A percentile compares a stretch with the other conserved stretches of the same genome.
Conservation (phyloP, 2,888 invertebrate species). For the Dicyrtoma fusca region DNA sequence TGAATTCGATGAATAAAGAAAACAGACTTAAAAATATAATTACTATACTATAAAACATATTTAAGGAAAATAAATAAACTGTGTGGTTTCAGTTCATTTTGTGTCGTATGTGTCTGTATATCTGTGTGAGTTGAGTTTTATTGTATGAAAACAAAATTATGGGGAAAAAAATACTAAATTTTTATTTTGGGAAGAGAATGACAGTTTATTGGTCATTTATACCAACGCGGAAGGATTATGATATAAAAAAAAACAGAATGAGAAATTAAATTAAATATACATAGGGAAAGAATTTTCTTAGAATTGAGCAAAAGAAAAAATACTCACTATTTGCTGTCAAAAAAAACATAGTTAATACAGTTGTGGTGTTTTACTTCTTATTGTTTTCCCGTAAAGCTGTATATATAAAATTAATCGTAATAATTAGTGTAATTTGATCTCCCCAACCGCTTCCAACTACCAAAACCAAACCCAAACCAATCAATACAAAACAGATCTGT, state of each 20-base stretch:
- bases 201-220: background rate
- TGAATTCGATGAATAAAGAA: slow-evolving; percentile 42
- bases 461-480: too few relatives aligned
- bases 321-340: background rate
- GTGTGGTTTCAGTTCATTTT: slow-evolving; percentile 24
- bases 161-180: background rate
- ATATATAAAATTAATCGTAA: background rate
- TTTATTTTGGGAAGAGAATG: background rate
- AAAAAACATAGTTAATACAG: background rate
- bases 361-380: background rate
- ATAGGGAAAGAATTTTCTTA: background rate
- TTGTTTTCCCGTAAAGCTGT: slow-evolving; percentile 4
- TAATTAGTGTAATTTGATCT: slow-evolving; percentile 10
- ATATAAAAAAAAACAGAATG: background rate
- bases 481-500: background rate
- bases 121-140: slow-evolving; percentile 7
- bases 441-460: slow-evolving; percentile 9
- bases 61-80: slow-evolving; percentile 17
- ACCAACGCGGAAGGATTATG: background rate
- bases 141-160: slow-evolving; percentile 16
- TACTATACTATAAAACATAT: background rate
- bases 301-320: too few relatives aligned
- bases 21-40: slow-evolving; percentile 29
- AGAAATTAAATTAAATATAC: background rate
- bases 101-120: slow-evolving; percentile 26